Percentiles rank a stretch among this genome's conserved stretches.
phyloP scores from a whole-genome alignment of 2,113 vertebrate genomes.

The Thymallus thymallus region DNA sequence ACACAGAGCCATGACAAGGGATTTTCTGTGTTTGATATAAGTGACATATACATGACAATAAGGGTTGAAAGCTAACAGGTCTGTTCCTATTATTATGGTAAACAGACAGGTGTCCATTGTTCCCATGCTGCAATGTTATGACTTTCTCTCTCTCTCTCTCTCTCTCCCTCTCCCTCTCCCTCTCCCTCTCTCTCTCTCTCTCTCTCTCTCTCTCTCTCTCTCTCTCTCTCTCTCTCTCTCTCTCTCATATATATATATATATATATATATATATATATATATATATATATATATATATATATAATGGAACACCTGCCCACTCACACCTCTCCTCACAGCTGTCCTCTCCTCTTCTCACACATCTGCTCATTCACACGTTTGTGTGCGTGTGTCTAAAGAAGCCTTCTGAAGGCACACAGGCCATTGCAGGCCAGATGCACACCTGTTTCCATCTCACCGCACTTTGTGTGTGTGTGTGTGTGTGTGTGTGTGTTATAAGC shows the following conservation, averaged over 20 bases:
- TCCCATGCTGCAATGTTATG: background rate
- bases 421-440: conserved; percentile 56
- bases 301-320: conserved; percentile 73
- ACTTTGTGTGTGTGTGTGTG: conserved; percentile 33
- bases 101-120: conserved; percentile 22
- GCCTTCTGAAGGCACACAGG: conserved; percentile 44
- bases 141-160: no score
- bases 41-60: background rate
- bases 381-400: conserved; percentile 26
- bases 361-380: conserved; percentile 66
- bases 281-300: no score
- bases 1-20: background rate
- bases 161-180: no score
- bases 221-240: background rate
- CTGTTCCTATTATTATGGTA: conserved; percentile 11
- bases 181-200: no score
- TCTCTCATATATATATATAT: no score
- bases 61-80: conserved; percentile 18
- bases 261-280: no score
- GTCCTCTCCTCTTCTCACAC: conserved; percentile 54
- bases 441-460: conserved; percentile 55
- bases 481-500: background rate
- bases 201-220: no score
- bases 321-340: conserved; percentile 67
- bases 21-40: background rate